Evolutionary conservation across 2,888 invertebrate genomes (phyloP).

Genomic region (Cephus spinipes): DNA sequence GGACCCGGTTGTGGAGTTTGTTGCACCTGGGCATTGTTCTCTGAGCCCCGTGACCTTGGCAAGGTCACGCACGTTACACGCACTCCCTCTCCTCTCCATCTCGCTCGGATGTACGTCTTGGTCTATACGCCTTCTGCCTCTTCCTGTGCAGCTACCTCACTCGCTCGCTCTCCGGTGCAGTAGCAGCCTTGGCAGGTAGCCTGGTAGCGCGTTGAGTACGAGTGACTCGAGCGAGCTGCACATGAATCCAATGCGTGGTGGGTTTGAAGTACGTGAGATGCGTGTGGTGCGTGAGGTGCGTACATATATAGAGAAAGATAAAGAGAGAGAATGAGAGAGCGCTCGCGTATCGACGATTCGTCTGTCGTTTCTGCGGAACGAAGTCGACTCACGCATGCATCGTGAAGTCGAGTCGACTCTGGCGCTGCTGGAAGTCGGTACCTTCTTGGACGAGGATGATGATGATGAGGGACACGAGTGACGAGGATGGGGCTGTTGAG

Average conservation of each 20-base stretch:
- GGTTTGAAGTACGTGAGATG: too few species aligned
- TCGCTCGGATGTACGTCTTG: neutral
- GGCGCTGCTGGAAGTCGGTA: neutral
- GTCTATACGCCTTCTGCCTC: slow-evolving; percentile 13
- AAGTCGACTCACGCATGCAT: too few species aligned
- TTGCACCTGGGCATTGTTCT: slow-evolving; percentile 59
- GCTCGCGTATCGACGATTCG: too few species aligned
- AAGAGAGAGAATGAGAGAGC: too few species aligned
- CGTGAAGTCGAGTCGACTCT: neutral
- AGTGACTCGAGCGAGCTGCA: neutral
- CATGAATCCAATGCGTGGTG: neutral
- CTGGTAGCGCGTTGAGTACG: neutral
- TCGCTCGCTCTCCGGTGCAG: neutral
- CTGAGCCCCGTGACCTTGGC: slow-evolving; percentile 53
- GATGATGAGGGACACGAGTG: too few species aligned
- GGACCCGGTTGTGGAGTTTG: slow-evolving; percentile 35
- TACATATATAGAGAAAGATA: too few species aligned
- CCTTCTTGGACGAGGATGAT: too few species aligned
- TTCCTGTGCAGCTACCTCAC: neutral
- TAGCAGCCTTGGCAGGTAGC: neutral
- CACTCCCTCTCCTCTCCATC: slow-evolving; percentile 8
- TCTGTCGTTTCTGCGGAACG: too few species aligned
- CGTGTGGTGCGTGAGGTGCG: too few species aligned
- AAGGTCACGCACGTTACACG: slow-evolving; percentile 55
- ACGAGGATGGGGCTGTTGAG: too few species aligned